Conservation (phyloP, 2,888 invertebrate species). For the Phlogophora meticulosa region DNA sequence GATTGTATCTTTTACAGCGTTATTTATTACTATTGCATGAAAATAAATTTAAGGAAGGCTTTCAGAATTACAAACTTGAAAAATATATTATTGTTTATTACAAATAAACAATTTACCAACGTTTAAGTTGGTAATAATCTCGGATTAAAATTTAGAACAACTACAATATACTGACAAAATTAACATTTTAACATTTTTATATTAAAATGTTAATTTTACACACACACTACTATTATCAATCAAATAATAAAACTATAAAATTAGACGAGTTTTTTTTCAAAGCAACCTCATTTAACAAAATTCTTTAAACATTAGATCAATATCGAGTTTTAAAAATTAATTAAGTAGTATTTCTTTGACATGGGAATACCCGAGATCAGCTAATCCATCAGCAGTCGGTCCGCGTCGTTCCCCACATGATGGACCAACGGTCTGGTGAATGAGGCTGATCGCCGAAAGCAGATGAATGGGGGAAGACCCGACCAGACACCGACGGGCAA, state of each 20-base stretch:
- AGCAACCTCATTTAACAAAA: neutral
- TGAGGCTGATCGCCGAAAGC: too few species aligned
- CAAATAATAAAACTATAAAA: neutral
- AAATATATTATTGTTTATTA: neutral
- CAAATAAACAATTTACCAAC: neutral
- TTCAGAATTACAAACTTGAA: neutral
- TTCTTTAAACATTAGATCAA: neutral
- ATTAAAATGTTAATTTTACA: too few species aligned
- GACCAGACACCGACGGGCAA: too few species aligned
- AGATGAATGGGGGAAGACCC: too few species aligned
- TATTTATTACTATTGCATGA: slow-evolving; percentile 24
- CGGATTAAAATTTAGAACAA: neutral
- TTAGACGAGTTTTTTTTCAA: neutral
- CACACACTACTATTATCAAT: too few species aligned
- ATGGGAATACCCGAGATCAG: neutral
- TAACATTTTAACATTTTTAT: neutral
- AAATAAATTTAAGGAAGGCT: slow-evolving; percentile 1
- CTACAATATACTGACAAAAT: too few species aligned
- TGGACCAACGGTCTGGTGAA: too few species aligned
- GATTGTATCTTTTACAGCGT: slow-evolving; percentile 25
- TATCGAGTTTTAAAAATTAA: neutral
- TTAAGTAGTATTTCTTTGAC: too few species aligned
- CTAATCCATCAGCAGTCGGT: too few species aligned
- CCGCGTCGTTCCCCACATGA: too few species aligned
- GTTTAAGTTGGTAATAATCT: neutral